Percentiles rank a stretch among this genome's conserved stretches.
These are phyloP conservation scores for Macheiramphus alcinus DNA, from an alignment of 2,113 vertebrate genomes.

Conservation along the genomic window DNA sequence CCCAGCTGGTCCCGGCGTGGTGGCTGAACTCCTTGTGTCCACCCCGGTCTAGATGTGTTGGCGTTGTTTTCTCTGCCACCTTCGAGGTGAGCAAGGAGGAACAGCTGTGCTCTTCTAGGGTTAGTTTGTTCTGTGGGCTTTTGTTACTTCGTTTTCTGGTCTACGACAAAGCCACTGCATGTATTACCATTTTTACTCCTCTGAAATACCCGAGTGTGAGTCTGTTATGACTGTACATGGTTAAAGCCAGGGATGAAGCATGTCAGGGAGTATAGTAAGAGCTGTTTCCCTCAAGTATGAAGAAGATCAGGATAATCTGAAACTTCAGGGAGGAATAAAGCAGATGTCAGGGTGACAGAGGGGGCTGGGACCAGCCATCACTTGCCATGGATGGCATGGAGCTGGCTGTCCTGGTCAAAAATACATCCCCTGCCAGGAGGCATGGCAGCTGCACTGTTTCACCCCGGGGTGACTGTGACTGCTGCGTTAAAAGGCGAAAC, in stretches of 20 bases:
- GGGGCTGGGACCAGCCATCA: neutral
- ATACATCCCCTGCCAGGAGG: neutral
- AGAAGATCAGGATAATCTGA: neutral
- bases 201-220: neutral
- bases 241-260: neutral
- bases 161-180: neutral
- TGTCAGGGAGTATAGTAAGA: neutral
- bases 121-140: neutral
- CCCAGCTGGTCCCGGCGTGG: accelerated
- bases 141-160: neutral
- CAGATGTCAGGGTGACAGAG: neutral
- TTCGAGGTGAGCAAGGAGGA: neutral
- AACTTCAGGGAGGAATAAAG: neutral
- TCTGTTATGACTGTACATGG: neutral
- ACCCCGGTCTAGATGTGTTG: neutral
- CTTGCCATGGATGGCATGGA: accelerated
- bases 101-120: neutral
- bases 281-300: neutral
- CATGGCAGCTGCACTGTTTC: neutral
- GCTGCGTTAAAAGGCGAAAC: neutral
- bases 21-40: neutral
- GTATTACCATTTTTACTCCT: neutral
- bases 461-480: neutral
- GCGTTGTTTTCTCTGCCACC: neutral
- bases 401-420: neutral